A percentile compares a stretch with the other conserved stretches of the same genome.
phyloP scores from a whole-genome alignment of 2,113 vertebrate genomes.

The Monopterus albus region DNA sequence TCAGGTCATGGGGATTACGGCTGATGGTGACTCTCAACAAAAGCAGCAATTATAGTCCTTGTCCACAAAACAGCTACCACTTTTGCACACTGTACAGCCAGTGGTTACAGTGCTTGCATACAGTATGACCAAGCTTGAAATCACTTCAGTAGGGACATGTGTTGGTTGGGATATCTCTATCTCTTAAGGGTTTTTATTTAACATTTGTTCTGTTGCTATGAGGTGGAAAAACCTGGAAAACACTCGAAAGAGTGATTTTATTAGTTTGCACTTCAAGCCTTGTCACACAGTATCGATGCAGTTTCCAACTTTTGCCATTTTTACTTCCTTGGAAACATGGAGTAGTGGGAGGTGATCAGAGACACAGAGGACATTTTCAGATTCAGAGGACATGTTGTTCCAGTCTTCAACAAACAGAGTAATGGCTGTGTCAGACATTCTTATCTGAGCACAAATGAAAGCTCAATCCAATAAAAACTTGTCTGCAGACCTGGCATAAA shows the following conservation, averaged over 20 bases:
- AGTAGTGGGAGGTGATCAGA: neutral
- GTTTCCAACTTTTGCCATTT: too few relatives aligned
- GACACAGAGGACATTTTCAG: slow-evolving; percentile 55
- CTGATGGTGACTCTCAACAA: slow-evolving; percentile 43
- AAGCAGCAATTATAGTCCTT: slow-evolving; percentile 67
- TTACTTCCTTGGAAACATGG: slow-evolving; percentile 24
- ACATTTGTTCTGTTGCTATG: slow-evolving; percentile 12
- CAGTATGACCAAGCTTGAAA: slow-evolving; percentile 41
- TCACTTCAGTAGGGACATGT: slow-evolving; percentile 21
- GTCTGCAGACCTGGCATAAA: slow-evolving; percentile 45
- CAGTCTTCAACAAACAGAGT: slow-evolving; percentile 38
- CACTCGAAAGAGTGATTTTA: slow-evolving; percentile 22
- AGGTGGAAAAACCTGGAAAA: slow-evolving; percentile 1
- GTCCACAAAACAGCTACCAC: slow-evolving; percentile 49
- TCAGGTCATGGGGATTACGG: slow-evolving; percentile 58
- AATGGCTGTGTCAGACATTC: slow-evolving; percentile 52
- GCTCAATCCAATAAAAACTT: slow-evolving; percentile 60
- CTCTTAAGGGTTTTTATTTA: neutral
- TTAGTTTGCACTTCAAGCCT: neutral
- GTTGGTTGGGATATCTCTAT: neutral
- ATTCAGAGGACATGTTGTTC: slow-evolving; percentile 64
- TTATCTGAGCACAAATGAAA: slow-evolving; percentile 55
- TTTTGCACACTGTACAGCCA: slow-evolving; percentile 63
- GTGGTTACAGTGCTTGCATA: slow-evolving; percentile 56
- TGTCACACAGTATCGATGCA: neutral